These are phyloP conservation scores for Halotydeus destructor DNA, from an alignment of 1,140 invertebrate species.

Conservation along the genomic window DNA sequence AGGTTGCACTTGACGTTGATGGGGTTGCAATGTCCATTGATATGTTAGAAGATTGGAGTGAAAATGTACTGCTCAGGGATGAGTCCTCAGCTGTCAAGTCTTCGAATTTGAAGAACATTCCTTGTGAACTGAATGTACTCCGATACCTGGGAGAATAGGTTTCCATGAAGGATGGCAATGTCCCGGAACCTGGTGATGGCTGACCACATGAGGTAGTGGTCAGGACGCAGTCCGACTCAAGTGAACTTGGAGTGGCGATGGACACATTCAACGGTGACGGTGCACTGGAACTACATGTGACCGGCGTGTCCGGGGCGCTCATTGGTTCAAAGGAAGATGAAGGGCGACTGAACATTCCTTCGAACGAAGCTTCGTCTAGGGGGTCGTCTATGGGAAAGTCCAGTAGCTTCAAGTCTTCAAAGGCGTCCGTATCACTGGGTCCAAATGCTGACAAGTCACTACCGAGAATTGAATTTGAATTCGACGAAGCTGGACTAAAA, in stretches of 20 bases:
- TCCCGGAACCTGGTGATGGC: conserved; percentile 28
- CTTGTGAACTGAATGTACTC: conserved; percentile 29
- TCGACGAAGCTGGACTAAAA: too few relatives aligned
- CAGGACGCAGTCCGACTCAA: conserved; percentile 15
- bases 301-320: background rate
- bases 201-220: conserved; percentile 8
- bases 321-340: conserved; percentile 1
- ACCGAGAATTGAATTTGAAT: too few relatives aligned
- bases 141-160: conserved; percentile 46
- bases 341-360: conserved; percentile 5
- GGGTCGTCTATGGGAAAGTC: conserved; percentile 7
- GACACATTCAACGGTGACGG: background rate
- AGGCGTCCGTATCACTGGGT: too few relatives aligned
- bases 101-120: conserved; percentile 14
- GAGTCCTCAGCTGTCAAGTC: background rate
- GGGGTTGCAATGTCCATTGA: background rate
- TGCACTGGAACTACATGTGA: background rate
- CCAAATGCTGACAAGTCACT: too few relatives aligned
- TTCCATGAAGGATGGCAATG: conserved; percentile 61
- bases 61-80: background rate
- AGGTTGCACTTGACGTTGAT: background rate
- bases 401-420: conserved; percentile 2
- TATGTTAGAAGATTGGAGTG: background rate
- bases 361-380: conserved; percentile 2
- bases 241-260: conserved; percentile 1